Base-by-base conservation (phyloP, 2,888 invertebrate genomes). In the Morpho helenor region DNA sequence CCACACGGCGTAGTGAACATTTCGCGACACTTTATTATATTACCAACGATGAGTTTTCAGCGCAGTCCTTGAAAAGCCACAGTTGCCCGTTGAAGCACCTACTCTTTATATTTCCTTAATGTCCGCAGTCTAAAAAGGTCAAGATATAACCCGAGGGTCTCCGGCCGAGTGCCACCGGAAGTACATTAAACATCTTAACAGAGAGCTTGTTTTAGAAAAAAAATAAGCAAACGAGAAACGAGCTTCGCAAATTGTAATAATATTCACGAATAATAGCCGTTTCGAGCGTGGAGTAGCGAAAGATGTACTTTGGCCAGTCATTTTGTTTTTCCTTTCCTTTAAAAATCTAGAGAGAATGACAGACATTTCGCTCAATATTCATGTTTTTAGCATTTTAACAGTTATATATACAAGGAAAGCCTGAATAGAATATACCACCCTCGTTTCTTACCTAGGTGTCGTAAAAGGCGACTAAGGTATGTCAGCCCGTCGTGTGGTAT, bases 31-130 rank as follows among this genome's bases (percentile, higher is more conserved):
- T 31, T 31, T 31, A 31, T 31, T 31, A 31, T 31, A 4, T 50
- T 6, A 9, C 50, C 9, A 8, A 7, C 31, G 31, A 9, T n/a
- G 8, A 31, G 8, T 49, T 60, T 45, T 8, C 43, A 7, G 5
- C 50, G 45, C 43, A 62, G 60, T 62, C 60, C 62, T 60, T 45
- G 44, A 60, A 47, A 60, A 54, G 47, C 71, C 76, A 80, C 64
- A 70, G 70, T 78, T 78, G 75, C 73, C 65, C 44, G 45, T 45
- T 70, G 66, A 74, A 79, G 80, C 75, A 79, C 31, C 31, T 0
- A 31, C 31, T 80, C 78, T 82, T 84, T 80, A 83, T 76, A 80
- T 74, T 77, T 78, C 82, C 82, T 83, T 84, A 82, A 84, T 82
- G 82, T 82, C 69, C 71, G 66, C 69, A 72, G 68, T 72, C 68